Percentiles rank a stretch among this genome's conserved stretches.
Evolutionary conservation across 2,113 vertebrate species (phyloP).

Genomic region (Tor tambroides): DNA sequence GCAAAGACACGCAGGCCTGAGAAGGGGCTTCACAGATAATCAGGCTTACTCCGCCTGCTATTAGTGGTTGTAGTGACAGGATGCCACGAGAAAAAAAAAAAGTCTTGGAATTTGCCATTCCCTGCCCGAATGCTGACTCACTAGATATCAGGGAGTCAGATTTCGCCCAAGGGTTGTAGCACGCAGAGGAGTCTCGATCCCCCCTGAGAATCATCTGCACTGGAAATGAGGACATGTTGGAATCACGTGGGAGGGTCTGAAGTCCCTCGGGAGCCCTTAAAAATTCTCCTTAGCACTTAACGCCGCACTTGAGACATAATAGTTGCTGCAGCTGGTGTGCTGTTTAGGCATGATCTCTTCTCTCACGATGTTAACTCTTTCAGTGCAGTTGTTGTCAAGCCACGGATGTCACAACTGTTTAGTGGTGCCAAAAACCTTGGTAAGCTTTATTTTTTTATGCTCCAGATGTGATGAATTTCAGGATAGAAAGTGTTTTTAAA

Average conservation of each 20-base stretch:
- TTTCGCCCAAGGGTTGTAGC: conserved; percentile 34
- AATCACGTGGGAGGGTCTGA: conserved; percentile 40
- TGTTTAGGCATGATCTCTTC: conserved; percentile 29
- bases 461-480: neutral
- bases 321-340: neutral
- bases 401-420: neutral
- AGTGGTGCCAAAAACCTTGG: neutral
- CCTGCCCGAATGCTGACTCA: conserved; percentile 69
- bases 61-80: conserved; percentile 41
- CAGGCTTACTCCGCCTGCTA: conserved; percentile 4
- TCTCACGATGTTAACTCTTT: conserved; percentile 31
- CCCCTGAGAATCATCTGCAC: conserved; percentile 24
- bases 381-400: conserved; percentile 30
- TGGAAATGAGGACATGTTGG: conserved; percentile 40
- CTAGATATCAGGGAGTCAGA: conserved; percentile 57
- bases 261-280: conserved; percentile 46
- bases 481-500: neutral
- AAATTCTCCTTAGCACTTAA: conserved; percentile 41
- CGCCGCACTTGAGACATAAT: conserved; percentile 34
- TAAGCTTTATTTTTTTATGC: neutral
- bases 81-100: conserved; percentile 46
- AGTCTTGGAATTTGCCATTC: conserved; percentile 11
- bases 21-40: neutral
- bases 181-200: conserved; percentile 27
- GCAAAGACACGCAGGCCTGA: conserved; percentile 7